Base-by-base conservation (phyloP, 2,888 invertebrate genomes). In the Herminia tarsipennalis region DNA sequence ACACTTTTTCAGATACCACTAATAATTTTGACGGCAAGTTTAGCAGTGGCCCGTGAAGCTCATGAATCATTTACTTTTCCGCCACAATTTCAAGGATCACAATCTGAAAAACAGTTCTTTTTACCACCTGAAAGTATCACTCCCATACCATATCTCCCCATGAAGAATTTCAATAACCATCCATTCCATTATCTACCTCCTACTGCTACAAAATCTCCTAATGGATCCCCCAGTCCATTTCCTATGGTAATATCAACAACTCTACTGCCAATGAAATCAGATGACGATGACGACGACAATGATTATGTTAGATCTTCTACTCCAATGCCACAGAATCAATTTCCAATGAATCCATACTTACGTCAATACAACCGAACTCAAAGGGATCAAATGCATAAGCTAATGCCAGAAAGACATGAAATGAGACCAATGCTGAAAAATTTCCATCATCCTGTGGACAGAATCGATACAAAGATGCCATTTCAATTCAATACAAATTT, bases 121-220 rank as follows among this genome's bases (percentile, higher is more conserved):
- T 74, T 90, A 28, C 85, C 88, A 17, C 86, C 86, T 4, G 88
- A 89, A 60, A 76, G 85, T 29, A 85, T 87, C 22, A 84, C 85
- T 4, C 62, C 82, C 16, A 60, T 79, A 10, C 87, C 89, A 8
- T 86, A 83, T 62, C 87, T 78, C 39, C 67, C 82, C 21, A 69
- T 83, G 29, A 89, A 86, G 46, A 81, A 82, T 61, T 55, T 76
- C 4, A 82, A 84, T 41, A 83, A 86, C 56, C 67, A 88, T 3
- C 81, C 76, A 20, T 86, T 75, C 47, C 83, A 82, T 40, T 85
- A 83, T 52, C 66, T 88, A 44, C 88, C 88, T 10, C 79, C 83
- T 1, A 82, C 78, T 16, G 83, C 73, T 32, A 80, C 81, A 4
- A 89, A 85, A 71, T 73, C 77, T 16, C 83, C 86, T 1, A 45